Evolutionary conservation across 2,797 vertebrate species (phyloP).

Genomic region (Gila robusta): DNA sequence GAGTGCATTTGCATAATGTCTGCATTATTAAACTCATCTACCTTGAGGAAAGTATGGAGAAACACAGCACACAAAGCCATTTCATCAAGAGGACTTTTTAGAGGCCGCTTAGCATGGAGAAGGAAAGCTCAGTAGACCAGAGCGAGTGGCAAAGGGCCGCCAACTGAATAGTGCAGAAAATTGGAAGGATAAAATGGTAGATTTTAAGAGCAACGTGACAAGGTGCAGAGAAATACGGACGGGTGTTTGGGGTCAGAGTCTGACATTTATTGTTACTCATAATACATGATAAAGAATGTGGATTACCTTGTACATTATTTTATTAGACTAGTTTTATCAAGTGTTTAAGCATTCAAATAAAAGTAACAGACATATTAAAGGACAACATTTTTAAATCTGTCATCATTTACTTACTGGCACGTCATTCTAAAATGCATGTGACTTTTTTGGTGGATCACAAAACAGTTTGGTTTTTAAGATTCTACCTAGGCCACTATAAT

Average conservation of each 20-base stretch:
- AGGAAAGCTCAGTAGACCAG: slow-evolving; percentile 41
- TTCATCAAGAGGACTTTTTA: slow-evolving; percentile 65
- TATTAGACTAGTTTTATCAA: background rate
- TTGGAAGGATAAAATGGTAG: slow-evolving; percentile 26
- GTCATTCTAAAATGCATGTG: background rate
- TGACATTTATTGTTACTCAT: slow-evolving; percentile 29
- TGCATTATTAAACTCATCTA: slow-evolving; percentile 86
- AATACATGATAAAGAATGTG: background rate
- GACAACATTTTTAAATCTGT: no score
- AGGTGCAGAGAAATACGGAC: slow-evolving; percentile 20
- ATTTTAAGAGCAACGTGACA: slow-evolving; percentile 47
- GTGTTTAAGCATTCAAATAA: background rate
- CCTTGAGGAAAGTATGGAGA: slow-evolving; percentile 87
- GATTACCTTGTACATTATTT: slow-evolving; percentile 6
- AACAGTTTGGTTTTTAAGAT: no score
- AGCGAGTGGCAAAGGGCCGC: slow-evolving; percentile 48
- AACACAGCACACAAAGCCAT: slow-evolving; percentile 52
- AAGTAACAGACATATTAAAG: background rate
- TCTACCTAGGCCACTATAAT: background rate
- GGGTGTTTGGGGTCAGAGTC: slow-evolving; percentile 29
- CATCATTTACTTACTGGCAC: background rate
- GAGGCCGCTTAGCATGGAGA: slow-evolving; percentile 48
- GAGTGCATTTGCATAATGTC: slow-evolving; percentile 91
- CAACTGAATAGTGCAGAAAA: slow-evolving; percentile 43
- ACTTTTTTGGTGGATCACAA: background rate